Evolutionary conservation across 2,888 invertebrate genomes (phyloP), one percentile per base, ranked within the genome.

Genomic region (Myopa testacea): DNA sequence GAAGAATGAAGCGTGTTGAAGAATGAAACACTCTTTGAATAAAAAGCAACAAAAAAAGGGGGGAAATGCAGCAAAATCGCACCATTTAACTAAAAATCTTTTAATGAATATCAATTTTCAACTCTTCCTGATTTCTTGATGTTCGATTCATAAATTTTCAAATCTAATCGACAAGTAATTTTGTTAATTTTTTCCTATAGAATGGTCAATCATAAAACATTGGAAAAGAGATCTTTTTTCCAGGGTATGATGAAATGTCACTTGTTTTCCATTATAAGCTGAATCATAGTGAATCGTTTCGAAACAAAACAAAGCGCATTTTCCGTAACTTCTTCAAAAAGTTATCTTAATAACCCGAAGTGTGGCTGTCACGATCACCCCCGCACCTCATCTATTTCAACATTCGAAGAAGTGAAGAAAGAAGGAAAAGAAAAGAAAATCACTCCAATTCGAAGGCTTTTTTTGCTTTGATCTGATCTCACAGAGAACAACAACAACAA

Each of bases 161-260:
- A n/a, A n/a, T n/a, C n/a, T n/a, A n/a, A n/a, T n/a, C n/a, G n/a
- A n/a, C n/a, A n/a, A 26, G 26, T 26, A 1, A 26, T 26, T 26
- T 26, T 26, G 26, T 26, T 26, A 26, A 26, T 26, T 1, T 26
- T 26, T 26, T 26, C 26, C 26, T 2, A 26, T 26, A 26, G 26
- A 26, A 26, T n/a, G n/a, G n/a, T n/a, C n/a, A 26, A 26, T 26
- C 26, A 26, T 26, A 26, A 26, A 26, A 26, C 26, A 1, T 26
- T 26, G 2, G 12, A 68, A 68, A 4, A 12, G 4, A 38, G 38
- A 2, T 34, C n/a, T 72, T 72, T 72, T 52, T 16, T 26, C 8
- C 71, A 60, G 71, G 60, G 71, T 10, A 73, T 63, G 62, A 73
- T 73, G 73, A 62, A 63, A 45, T 73, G 63, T 73, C 73, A 73